Evolutionary conservation across 2,888 invertebrate species (phyloP), one percentile per base, ranked within the genome.

Genomic region (Caenorhabditis uteleia): DNA sequence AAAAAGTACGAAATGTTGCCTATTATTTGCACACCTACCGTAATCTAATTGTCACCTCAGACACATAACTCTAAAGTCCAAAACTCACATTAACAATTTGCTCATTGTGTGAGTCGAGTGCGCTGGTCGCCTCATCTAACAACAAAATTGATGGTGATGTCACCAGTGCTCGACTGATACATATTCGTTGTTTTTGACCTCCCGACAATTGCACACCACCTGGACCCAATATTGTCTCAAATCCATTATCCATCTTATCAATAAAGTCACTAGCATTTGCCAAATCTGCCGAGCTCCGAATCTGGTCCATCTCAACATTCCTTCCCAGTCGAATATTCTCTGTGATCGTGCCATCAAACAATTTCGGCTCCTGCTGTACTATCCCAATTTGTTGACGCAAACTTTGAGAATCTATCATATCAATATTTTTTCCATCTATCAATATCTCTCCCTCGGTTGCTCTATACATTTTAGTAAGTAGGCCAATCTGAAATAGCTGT

Each of bases 81-180:
- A 23, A 40, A 29, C 55, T 51, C 18, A 68, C 68, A 55, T 73
- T 70, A 1, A 84, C 84, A 78, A 83, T 64, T 20, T 65, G 49
- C 70, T 85, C 85, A n/a, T 82, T 83, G 51, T 84, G 83, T 2
- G 84, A 75, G 56, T 85, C 85, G 16, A 85, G 65, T 7, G 85
- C 84, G 64, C 82, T 82, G 0, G 85, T 85, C 2, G 85, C 85
- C 56, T 85, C 85, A 68, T 85, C 85, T 51, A 85, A 68, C 3
- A 85, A 71, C 23, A 85, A 68, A 45, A 84, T 79, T n/a, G 74
- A 73, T 2, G 85, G 85, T 29, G 84, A 77, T 6, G 83, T 68
- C 78, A 77, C 62, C 81, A 72, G 10, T 78, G 84, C 66, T 83
- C 75, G 12, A 79, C 84, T 40, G 82, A 84, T 39, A 82, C 84